phyloP scores from a whole-genome alignment of 2,888 invertebrate species.

The Campoplex capitator region DNA sequence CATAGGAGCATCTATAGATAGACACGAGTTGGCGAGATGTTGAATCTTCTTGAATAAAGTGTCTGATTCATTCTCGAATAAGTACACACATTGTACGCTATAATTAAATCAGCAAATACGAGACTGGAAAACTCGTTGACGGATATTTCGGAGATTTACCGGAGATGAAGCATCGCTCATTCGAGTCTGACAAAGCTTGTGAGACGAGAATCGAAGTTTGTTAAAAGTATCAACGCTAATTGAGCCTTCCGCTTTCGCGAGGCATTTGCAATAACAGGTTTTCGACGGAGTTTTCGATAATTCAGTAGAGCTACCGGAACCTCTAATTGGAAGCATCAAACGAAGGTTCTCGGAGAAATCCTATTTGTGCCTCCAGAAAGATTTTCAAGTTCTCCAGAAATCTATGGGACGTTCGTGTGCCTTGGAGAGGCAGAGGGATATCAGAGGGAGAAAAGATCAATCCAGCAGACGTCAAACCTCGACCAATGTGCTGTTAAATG shows the following conservation, averaged over 20 bases:
- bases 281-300: constrained; percentile 1
- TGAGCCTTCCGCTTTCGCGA: constrained; percentile 3
- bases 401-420: background rate
- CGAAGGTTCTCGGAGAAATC: background rate
- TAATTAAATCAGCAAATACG: constrained; percentile 31
- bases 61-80: constrained; percentile 19
- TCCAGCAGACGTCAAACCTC: background rate
- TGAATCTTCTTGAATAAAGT: constrained; percentile 18
- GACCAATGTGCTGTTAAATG: background rate
- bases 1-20: background rate
- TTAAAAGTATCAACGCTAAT: constrained; percentile 1
- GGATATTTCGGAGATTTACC: background rate
- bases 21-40: background rate
- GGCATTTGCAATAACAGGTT: background rate
- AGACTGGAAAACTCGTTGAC: background rate
- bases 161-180: background rate
- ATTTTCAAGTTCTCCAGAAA: background rate
- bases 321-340: background rate
- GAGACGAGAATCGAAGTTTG: background rate
- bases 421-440: background rate
- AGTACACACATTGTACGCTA: constrained; percentile 4
- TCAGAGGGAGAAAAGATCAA: background rate
- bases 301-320: background rate
- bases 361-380: background rate
- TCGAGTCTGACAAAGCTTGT: background rate